phyloP scores from a whole-genome alignment of 2,113 vertebrate species.

The Lophura nycthemera region DNA sequence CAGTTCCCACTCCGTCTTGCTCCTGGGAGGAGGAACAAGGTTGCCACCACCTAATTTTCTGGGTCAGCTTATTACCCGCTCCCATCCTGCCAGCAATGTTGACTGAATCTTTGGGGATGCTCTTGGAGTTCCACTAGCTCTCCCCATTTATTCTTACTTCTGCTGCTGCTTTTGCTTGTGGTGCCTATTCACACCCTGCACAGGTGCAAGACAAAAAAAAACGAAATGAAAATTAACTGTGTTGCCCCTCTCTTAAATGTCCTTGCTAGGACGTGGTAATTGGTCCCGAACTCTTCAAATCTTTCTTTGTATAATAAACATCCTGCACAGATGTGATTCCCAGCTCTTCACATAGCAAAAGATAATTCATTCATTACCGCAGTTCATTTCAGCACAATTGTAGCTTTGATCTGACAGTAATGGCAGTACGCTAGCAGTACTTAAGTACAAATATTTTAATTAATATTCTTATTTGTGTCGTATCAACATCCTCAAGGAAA shows the following conservation, averaged over 20 bases:
- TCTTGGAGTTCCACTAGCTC: neutral
- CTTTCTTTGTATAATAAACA: neutral
- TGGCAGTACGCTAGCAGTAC: neutral
- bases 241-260: neutral
- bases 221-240: neutral
- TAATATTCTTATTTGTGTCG: neutral
- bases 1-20: conserved; percentile 2
- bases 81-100: neutral
- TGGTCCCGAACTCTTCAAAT: neutral
- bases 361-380: conserved; percentile 19
- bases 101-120: neutral
- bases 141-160: neutral
- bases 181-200: neutral
- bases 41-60: conserved; percentile 4
- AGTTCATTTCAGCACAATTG: neutral
- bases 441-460: neutral
- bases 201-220: neutral
- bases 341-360: neutral
- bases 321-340: conserved; percentile 19
- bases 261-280: neutral
- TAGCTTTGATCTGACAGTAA: conserved; percentile 9
- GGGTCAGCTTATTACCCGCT: neutral
- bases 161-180: neutral
- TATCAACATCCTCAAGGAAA: neutral
- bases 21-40: neutral